A percentile compares a stretch with the other conserved stretches of the same genome.
These are phyloP conservation scores for Caenorhabditis afra DNA, from an alignment of 2,888 invertebrate genomes.

Conservation along the genomic window DNA sequence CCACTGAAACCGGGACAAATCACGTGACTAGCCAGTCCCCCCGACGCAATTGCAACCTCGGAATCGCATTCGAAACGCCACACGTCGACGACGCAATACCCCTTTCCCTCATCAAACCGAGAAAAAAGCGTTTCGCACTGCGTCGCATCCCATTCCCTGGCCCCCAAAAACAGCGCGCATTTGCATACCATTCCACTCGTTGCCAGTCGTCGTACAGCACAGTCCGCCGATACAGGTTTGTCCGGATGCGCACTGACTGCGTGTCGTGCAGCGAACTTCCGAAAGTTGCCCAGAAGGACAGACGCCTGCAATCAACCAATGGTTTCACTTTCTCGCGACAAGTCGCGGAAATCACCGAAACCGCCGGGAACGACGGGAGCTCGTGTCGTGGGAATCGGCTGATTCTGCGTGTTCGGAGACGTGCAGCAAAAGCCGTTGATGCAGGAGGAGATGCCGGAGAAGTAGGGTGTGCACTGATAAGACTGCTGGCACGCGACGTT, in stretches of 20 bases:
- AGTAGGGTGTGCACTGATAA: conserved; percentile 74
- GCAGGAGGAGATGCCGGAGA: conserved; percentile 70
- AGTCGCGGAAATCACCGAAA: conserved; percentile 40
- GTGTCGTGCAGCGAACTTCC: conserved; percentile 73
- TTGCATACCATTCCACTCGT: conserved; percentile 72
- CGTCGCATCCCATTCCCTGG: conserved; percentile 22
- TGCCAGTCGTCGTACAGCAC: conserved; percentile 74
- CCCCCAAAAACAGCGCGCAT: not conserved
- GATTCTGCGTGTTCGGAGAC: conserved; percentile 50
- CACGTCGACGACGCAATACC: no score
- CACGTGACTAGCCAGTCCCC: not conserved
- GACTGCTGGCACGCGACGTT: conserved; percentile 71
- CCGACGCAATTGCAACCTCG: not conserved
- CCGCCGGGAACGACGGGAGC: conserved; percentile 25
- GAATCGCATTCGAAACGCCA: not conserved
- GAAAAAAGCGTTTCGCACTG: conserved; percentile 2
- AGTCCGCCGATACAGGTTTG: conserved; percentile 77
- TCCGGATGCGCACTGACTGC: conserved; percentile 72
- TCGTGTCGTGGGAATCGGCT: conserved; percentile 34
- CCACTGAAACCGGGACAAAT: conserved; percentile 62
- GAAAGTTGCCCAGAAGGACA: conserved; percentile 76
- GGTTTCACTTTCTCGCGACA: not conserved
- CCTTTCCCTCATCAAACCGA: not conserved
- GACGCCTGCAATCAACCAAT: conserved; percentile 60
- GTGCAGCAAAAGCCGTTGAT: conserved; percentile 76